Base-by-base conservation (phyloP, 2,113 vertebrate species). In the Lamprotornis superbus region DNA sequence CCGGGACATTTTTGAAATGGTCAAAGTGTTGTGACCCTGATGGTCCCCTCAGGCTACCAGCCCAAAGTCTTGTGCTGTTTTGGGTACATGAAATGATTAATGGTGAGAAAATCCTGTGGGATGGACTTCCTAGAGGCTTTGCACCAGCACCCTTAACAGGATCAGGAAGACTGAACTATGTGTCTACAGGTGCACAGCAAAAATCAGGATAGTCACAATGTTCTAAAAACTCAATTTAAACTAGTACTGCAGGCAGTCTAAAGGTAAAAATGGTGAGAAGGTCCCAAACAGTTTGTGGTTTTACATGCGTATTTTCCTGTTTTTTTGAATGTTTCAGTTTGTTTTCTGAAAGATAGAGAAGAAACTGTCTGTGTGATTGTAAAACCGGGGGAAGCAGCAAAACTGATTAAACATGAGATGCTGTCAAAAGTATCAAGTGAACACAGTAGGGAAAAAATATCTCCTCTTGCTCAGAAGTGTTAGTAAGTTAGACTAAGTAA, bases 331-430 rank as follows among this genome's bases (percentile, higher is more conserved):
- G 46, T 84, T 95, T 96, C 83, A 70, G 55, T 83, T 93, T 95
- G 55, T 77, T 90, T 17, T 63, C 67, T 90, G 52, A 84, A 94
- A 90, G 60, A 80, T 3, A 70, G 11, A 42, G 80, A 87, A 73
- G 80, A 95, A 94, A 27, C 49, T 0, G 15, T 46, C 80, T 80
- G 73, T 81, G 59, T 92, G 83, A 68, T 71, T 82, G 15, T 73
- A 57, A 92, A 92, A 90, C 83, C 23, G 77, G 46, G 46, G 57
- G 60, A 96, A 94, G 81, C 77, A 79, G 61, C 37, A 68, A 89
- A 90, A 75, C 60, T 84, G 88, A 69, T 93, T 89, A 84, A 93
- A 93, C 69, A 68, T 35, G 90, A 93, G 92, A 68, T 84, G 86
- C 68, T 87, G 73, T 94, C 67, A 83, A 86, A 84, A 86, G 15